phyloP scores from a whole-genome alignment of 1,140 invertebrate genomes.

The Mercenaria mercenaria region DNA sequence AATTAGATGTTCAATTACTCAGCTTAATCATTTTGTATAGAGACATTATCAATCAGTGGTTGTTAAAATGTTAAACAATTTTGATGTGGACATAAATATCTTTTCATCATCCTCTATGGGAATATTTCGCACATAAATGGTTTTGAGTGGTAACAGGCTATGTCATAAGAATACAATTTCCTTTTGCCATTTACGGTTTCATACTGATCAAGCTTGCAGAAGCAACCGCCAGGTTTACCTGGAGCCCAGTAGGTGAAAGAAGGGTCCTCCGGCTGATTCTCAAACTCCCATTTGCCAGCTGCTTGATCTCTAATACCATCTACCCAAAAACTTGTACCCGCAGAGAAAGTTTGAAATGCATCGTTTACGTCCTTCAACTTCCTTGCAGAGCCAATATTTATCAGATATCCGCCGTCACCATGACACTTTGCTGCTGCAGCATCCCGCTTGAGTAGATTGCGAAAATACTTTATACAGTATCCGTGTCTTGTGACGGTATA shows the following conservation, averaged over 20 bases:
- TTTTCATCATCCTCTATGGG: no score
- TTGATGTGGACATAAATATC: no score
- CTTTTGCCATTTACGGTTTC: no score
- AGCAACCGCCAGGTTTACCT: neutral
- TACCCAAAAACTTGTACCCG: neutral
- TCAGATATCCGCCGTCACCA: neutral
- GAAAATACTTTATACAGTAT: neutral
- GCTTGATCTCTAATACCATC: neutral
- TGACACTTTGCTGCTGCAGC: neutral
- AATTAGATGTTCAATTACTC: no score
- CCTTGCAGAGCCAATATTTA: neutral
- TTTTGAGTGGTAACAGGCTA: no score
- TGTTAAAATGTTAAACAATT: no score
- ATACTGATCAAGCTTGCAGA: no score
- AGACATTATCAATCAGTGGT: no score
- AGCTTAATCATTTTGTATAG: no score
- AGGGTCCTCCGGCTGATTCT: neutral
- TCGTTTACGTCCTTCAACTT: neutral
- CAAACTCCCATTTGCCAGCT: neutral
- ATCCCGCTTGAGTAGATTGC: neutral
- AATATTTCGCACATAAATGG: no score
- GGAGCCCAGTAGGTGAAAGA: neutral
- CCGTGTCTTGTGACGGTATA: neutral
- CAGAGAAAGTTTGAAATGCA: no score
- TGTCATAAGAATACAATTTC: no score